Evolutionary conservation across 2,797 vertebrate species (phyloP), one percentile per base, ranked within the genome.

Genomic region (Sphenodon punctatus): DNA sequence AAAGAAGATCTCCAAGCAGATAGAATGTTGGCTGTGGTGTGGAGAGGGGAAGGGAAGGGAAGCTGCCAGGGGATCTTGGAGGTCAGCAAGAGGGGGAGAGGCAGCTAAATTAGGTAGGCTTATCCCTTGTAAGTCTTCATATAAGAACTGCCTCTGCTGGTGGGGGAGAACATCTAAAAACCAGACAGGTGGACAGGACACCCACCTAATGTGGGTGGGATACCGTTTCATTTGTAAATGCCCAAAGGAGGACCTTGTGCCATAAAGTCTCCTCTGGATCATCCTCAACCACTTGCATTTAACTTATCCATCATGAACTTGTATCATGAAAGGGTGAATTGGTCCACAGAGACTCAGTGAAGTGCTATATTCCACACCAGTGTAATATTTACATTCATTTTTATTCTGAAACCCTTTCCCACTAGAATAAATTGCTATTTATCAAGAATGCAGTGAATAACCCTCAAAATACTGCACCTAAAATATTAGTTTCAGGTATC

Each of bases 191-290:
- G n/a, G n/a, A n/a, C n/a, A n/a, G n/a, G n/a, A n/a, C n/a, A n/a
- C n/a, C n/a, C n/a, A n/a, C n/a, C n/a, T n/a, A n/a, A n/a, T n/a
- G n/a, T n/a, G n/a, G n/a, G n/a, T n/a, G n/a, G n/a, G n/a, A n/a
- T n/a, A n/a, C n/a, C n/a, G n/a, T n/a, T n/a, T n/a, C n/a, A n/a
- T n/a, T n/a, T n/a, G n/a, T n/a, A n/a, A n/a, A n/a, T n/a, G n/a
- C n/a, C n/a, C n/a, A n/a, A n/a, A n/a, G n/a, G n/a, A 64, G 73
- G 23, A 71, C 82, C 69, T 70, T 65, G 53, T 78, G 69, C 64
- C 34, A 65, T 67, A 19, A 30, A 34, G 66, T 78, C 68, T 30
- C 7, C 16, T 78, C 10, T 68, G 9, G 10, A 71, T 34, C 41
- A 9, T 1, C 5, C 36, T 76, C 49, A 7, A 22, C 5, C 27